phyloP scores from a whole-genome alignment of 1,140 invertebrate species.

The Lethrus apterus region DNA sequence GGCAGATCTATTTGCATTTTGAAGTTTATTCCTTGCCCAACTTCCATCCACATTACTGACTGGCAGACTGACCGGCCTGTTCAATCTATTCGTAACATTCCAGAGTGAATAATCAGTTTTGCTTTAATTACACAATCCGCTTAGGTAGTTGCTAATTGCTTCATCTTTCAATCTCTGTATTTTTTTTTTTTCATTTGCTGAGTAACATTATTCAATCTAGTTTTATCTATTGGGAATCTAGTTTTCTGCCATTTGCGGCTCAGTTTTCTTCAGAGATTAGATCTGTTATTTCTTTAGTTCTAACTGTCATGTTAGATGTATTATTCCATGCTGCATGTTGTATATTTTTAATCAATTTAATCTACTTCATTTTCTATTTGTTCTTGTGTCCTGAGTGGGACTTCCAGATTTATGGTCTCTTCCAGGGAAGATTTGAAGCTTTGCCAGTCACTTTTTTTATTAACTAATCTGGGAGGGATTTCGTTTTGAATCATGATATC shows the following conservation, averaged over 20 bases:
- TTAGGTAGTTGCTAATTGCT: background rate
- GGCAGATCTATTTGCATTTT: too few relatives aligned
- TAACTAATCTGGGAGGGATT: background rate
- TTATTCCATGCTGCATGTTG: slow-evolving; percentile 5
- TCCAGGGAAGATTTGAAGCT: background rate
- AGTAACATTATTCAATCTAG: slow-evolving; percentile 1
- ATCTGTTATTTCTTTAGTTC: slow-evolving; percentile 1
- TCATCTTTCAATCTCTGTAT: slow-evolving; percentile 17
- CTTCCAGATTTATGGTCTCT: background rate
- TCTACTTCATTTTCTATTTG: slow-evolving; percentile 10
- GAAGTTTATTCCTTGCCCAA: too few relatives aligned
- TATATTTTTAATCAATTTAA: background rate
- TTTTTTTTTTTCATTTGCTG: slow-evolving; percentile 6
- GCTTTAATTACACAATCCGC: background rate
- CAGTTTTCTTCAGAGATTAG: slow-evolving; percentile 1
- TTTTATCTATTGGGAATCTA: slow-evolving; percentile 7
- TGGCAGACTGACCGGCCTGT: slow-evolving; percentile 11
- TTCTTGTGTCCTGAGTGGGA: slow-evolving; percentile 8
- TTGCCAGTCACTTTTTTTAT: slow-evolving; percentile 5
- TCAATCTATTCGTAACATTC: slow-evolving; percentile 8
- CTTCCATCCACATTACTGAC: too few relatives aligned
- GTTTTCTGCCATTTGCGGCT: slow-evolving; percentile 11
- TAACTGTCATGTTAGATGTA: background rate
- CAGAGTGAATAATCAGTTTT: slow-evolving; percentile 14
- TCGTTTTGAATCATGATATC: slow-evolving; percentile 9